A percentile compares a stretch with the other conserved stretches of the same genome.
Conservation (phyloP, 2,113 vertebrate genomes). For the Rhinoderma darwinii region DNA sequence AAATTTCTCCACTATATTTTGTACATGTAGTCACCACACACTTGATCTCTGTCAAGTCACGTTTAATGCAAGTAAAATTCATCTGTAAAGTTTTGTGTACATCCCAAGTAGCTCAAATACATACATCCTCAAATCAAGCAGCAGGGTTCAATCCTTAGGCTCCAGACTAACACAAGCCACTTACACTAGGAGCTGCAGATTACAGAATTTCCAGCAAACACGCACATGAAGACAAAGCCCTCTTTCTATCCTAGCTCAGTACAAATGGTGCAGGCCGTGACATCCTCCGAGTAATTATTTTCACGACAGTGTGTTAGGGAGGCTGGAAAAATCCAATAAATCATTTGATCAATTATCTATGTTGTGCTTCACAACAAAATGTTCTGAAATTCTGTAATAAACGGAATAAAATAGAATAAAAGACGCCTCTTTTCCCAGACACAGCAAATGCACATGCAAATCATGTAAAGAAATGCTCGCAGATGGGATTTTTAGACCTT, state of each 20-base stretch:
- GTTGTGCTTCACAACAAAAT: not conserved
- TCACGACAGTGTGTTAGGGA: not conserved
- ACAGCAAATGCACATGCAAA: not conserved
- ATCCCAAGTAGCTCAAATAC: not conserved
- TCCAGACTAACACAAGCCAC: not conserved
- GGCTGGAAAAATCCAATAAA: not conserved
- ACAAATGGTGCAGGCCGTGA: constrained; percentile 28
- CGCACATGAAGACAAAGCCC: constrained; percentile 19
- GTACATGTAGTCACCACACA: not conserved
- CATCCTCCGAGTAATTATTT: not conserved
- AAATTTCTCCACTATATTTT: not conserved
- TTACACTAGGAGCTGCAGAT: not conserved
- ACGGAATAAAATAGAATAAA: not conserved
- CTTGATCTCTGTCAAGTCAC: not conserved
- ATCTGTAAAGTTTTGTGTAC: not conserved
- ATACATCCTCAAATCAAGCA: not conserved
- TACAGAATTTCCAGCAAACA: not conserved
- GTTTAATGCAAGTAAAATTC: not conserved
- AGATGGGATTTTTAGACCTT: not conserved
- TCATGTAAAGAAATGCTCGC: not conserved
- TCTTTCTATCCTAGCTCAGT: not conserved
- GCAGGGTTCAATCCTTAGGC: not conserved
- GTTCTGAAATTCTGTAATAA: not conserved
- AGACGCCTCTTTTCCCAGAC: not conserved
- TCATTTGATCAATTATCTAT: not conserved